Conservation (phyloP, 2,888 invertebrate genomes). For the Saturnia japonica region DNA sequence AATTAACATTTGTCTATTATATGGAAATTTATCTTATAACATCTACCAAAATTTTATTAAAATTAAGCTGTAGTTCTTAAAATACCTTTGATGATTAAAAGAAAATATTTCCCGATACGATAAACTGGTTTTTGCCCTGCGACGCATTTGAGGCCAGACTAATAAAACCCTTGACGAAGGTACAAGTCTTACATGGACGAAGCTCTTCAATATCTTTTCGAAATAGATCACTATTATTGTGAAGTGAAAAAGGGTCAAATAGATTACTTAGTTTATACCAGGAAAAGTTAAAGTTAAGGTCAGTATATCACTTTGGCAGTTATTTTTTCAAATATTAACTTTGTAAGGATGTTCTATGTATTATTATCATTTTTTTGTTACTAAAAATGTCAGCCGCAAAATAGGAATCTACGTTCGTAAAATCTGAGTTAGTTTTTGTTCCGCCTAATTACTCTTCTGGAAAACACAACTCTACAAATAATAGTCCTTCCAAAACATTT, state of each 20-base stretch:
- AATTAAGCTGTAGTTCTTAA: background rate
- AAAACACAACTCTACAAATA: background rate
- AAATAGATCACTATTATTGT: slow-evolving; percentile 1
- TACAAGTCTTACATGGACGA: slow-evolving; percentile 30
- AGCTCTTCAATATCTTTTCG: slow-evolving; percentile 10
- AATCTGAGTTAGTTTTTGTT: background rate
- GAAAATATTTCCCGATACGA: slow-evolving; percentile 15
- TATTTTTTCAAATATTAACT: background rate
- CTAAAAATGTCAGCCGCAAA: background rate
- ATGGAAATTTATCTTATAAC: too few species aligned
- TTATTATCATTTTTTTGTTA: background rate
- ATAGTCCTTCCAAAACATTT: background rate
- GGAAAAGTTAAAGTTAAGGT: too few species aligned
- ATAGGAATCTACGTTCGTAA: background rate
- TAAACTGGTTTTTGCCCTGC: slow-evolving; percentile 1
- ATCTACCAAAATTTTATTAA: background rate
- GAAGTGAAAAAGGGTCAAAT: background rate
- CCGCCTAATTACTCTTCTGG: background rate
- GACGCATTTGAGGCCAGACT: slow-evolving; percentile 38
- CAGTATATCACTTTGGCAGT: background rate
- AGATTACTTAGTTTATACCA: background rate
- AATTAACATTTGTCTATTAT: too few species aligned
- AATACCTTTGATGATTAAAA: background rate
- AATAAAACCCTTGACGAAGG: slow-evolving; percentile 56
- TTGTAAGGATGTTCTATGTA: background rate